A percentile compares a stretch with the other conserved stretches of the same genome.
These are phyloP conservation scores for Leucania comma DNA, from an alignment of 2,888 invertebrate genomes.

Conservation along the genomic window DNA sequence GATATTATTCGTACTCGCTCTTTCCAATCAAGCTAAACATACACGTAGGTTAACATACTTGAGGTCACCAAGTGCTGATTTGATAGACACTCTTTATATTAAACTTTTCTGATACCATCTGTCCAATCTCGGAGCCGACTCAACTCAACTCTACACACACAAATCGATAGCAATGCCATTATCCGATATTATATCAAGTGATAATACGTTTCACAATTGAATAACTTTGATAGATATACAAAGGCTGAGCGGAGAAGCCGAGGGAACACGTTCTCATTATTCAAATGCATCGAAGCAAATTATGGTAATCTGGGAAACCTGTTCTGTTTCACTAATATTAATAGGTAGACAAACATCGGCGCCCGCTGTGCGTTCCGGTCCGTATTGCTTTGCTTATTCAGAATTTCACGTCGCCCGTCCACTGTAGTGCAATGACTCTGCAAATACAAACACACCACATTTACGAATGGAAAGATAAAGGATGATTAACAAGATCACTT, in stretches of 20 bases:
- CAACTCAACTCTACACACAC: slow-evolving; percentile 50
- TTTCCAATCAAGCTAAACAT: slow-evolving; percentile 2
- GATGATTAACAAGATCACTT: neutral
- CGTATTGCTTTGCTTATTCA: slow-evolving; percentile 72
- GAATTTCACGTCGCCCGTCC: slow-evolving; percentile 61
- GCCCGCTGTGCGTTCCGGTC: slow-evolving; percentile 68
- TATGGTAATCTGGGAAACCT: slow-evolving; percentile 90
- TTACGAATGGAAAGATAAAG: slow-evolving; percentile 11
- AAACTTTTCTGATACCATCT: slow-evolving; percentile 14
- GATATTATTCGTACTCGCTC: neutral
- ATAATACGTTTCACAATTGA: slow-evolving; percentile 83
- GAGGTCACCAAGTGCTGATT: slow-evolving; percentile 15
- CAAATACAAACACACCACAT: slow-evolving; percentile 33
- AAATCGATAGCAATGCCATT: slow-evolving; percentile 67
- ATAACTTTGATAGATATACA: slow-evolving; percentile 82
- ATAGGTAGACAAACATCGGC: slow-evolving; percentile 84
- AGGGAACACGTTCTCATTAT: slow-evolving; percentile 89
- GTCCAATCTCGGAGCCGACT: slow-evolving; percentile 33
- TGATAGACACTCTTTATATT: slow-evolving; percentile 2
- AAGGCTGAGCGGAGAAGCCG: slow-evolving; percentile 75
- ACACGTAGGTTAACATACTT: neutral
- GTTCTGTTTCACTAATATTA: slow-evolving; percentile 90
- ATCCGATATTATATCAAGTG: slow-evolving; percentile 71
- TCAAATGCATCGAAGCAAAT: slow-evolving; percentile 90
- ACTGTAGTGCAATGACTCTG: slow-evolving; percentile 49